Evolutionary conservation across 2,797 vertebrate species (phyloP).

Genomic region (Onychomys leucogaster): DNA sequence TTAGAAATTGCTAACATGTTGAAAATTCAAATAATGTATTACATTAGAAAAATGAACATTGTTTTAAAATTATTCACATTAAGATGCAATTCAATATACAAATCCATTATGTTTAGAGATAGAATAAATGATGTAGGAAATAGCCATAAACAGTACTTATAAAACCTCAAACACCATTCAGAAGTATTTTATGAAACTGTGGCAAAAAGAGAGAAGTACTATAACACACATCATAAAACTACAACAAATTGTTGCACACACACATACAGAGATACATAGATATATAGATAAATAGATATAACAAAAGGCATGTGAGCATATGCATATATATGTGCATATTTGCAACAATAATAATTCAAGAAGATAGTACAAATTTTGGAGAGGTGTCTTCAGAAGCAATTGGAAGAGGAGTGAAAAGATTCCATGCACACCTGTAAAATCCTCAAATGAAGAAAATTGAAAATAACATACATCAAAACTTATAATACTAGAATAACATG

Average conservation of each 20-base stretch:
- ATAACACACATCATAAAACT: background rate
- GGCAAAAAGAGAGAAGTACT: rapidly evolving
- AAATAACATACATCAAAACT: background rate
- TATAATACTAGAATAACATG: background rate
- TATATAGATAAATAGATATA: background rate
- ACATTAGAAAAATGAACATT: slow-evolving; percentile 35
- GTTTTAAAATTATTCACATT: slow-evolving; percentile 48
- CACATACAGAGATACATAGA: background rate
- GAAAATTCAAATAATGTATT: slow-evolving; percentile 3
- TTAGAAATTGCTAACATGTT: slow-evolving; percentile 18
- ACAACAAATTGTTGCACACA: background rate
- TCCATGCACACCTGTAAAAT: background rate
- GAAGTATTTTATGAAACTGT: background rate
- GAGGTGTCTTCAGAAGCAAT: background rate
- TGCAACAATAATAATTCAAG: background rate
- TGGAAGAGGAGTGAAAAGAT: background rate
- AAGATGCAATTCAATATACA: background rate
- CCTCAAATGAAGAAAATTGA: background rate
- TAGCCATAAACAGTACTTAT: slow-evolving; percentile 6
- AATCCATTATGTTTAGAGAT: background rate
- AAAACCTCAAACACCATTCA: background rate
- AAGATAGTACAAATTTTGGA: background rate
- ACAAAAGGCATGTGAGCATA: background rate
- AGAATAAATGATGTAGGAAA: background rate
- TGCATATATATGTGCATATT: background rate